These are phyloP conservation scores for Myrmecobius fasciatus DNA, from an alignment of 2,113 vertebrate species.

Conservation along the genomic window DNA sequence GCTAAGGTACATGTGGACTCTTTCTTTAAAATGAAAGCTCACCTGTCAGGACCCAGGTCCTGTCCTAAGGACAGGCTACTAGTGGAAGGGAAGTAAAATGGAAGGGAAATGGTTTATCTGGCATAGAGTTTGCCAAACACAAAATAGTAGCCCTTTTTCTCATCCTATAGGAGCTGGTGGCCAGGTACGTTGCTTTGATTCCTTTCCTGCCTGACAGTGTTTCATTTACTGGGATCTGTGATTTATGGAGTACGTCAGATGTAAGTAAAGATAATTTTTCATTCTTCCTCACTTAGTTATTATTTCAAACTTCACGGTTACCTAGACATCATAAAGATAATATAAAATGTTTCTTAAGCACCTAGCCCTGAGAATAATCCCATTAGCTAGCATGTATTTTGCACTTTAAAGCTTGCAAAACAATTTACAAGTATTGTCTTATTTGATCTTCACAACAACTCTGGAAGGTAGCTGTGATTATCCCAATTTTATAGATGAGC, in stretches of 20 bases:
- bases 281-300: neutral
- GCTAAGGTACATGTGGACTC: neutral
- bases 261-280: constrained; percentile 84
- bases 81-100: neutral
- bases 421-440: neutral
- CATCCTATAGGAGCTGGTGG: constrained; percentile 88
- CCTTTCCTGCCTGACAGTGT: constrained; percentile 94
- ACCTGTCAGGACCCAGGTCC: neutral
- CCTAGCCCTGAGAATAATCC: neutral
- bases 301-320: neutral
- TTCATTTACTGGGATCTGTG: constrained; percentile 92
- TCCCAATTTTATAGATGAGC: neutral
- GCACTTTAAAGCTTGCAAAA: neutral
- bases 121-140: neutral
- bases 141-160: neutral
- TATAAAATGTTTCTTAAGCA: neutral
- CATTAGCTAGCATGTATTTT: neutral
- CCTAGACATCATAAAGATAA: neutral
- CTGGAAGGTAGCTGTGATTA: neutral
- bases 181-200: constrained; percentile 93
- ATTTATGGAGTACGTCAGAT: constrained; percentile 96
- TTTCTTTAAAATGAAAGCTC: neutral
- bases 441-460: neutral
- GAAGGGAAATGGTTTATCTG: neutral
- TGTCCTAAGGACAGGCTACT: neutral